phyloP scores from a whole-genome alignment of 1,140 invertebrate genomes.

The Drosophila malerkotliana region DNA sequence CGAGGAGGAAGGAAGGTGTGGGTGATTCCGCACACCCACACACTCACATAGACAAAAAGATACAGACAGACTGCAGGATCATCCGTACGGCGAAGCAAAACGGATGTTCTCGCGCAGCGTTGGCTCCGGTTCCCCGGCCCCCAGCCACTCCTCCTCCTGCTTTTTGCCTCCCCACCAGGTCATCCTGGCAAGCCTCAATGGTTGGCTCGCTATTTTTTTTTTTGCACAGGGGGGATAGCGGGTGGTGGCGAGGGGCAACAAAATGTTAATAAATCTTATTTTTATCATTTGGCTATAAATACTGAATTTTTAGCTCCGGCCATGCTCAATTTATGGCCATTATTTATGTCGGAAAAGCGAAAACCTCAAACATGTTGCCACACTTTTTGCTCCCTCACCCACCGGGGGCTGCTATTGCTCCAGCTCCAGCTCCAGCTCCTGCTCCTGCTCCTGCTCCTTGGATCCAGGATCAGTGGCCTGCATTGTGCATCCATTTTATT shows the following conservation, averaged over 20 bases:
- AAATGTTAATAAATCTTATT: slow-evolving; percentile 84
- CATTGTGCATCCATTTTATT: slow-evolving; percentile 79
- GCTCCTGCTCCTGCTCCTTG: slow-evolving; percentile 13
- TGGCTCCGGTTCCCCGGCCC: slow-evolving; percentile 29
- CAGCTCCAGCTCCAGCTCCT: slow-evolving; percentile 5
- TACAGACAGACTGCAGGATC: slow-evolving; percentile 54
- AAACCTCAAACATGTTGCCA: slow-evolving; percentile 82
- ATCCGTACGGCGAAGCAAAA: slow-evolving; percentile 64
- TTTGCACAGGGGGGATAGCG: slow-evolving; percentile 20
- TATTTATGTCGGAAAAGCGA: slow-evolving; percentile 84
- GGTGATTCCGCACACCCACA: background rate
- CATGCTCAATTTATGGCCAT: slow-evolving; percentile 84
- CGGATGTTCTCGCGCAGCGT: slow-evolving; percentile 68
- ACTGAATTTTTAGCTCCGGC: slow-evolving; percentile 84
- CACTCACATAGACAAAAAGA: slow-evolving; percentile 4
- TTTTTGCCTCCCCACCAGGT: slow-evolving; percentile 20
- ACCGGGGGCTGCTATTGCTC: slow-evolving; percentile 4
- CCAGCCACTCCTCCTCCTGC: background rate
- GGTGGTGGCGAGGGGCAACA: slow-evolving; percentile 53
- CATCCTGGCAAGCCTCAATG: slow-evolving; percentile 34
- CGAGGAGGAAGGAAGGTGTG: slow-evolving; percentile 9
- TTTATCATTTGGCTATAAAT: slow-evolving; percentile 84
- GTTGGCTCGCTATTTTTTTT: slow-evolving; percentile 17
- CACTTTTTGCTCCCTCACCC: slow-evolving; percentile 57
- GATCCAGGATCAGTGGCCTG: slow-evolving; percentile 46